phyloP scores from a whole-genome alignment of 2,888 invertebrate species.

The Clanis bilineata region DNA sequence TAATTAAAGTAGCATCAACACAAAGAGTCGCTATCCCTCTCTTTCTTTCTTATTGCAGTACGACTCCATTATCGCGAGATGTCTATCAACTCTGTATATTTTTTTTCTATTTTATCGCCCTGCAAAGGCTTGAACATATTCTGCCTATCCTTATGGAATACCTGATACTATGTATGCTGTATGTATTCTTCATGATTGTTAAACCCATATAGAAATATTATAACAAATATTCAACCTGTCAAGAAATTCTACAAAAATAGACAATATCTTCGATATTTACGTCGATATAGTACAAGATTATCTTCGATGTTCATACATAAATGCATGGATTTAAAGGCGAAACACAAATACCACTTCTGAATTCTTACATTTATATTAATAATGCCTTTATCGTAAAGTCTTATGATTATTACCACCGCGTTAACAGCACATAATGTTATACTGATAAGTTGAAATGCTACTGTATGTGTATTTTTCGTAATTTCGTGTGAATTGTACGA shows the following conservation, averaged over 20 bases:
- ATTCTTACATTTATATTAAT: neutral
- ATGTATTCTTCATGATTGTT: too few relatives aligned
- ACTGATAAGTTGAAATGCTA: slow-evolving; percentile 3
- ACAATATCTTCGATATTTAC: neutral
- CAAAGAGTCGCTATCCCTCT: too few relatives aligned
- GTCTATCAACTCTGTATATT: too few relatives aligned
- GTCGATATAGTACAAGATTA: neutral
- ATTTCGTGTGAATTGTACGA: neutral
- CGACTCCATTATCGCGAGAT: too few relatives aligned
- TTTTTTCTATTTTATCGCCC: too few relatives aligned
- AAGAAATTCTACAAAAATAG: neutral
- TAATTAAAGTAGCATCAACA: too few relatives aligned
- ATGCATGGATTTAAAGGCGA: neutral
- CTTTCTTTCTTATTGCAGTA: too few relatives aligned
- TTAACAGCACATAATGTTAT: neutral
- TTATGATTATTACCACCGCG: neutral
- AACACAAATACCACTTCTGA: neutral
- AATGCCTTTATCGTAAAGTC: slow-evolving; percentile 5
- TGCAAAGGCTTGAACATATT: too few relatives aligned
- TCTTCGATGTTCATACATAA: neutral
- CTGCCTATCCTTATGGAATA: too few relatives aligned
- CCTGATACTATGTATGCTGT: too few relatives aligned
- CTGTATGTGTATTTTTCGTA: neutral
- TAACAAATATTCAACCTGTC: neutral
- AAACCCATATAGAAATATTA: too few relatives aligned